Evolutionary conservation across 2,113 vertebrate genomes (phyloP).

Genomic region (Pseudorectes ferrugineus): DNA sequence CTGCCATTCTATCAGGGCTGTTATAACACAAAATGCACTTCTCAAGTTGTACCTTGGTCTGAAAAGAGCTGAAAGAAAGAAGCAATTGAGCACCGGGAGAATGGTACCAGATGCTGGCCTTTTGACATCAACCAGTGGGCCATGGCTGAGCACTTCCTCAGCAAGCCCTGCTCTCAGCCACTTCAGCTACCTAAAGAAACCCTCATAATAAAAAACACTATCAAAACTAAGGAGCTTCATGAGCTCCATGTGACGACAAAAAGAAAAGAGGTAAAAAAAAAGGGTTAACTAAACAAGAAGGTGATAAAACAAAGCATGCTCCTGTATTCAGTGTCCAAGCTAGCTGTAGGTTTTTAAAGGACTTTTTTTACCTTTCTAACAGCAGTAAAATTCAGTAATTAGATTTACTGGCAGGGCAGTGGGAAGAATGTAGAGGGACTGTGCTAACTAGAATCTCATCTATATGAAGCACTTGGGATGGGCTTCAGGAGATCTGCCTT

Average conservation of each 20-base stretch:
- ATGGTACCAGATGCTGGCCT: constrained; percentile 56
- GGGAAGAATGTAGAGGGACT: neutral
- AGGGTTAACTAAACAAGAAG: neutral
- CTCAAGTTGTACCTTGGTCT: constrained; percentile 15
- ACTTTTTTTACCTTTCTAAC: neutral
- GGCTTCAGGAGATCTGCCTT: neutral
- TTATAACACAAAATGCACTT: constrained; percentile 26
- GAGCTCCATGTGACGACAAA: neutral
- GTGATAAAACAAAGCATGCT: neutral
- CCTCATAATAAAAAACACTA: neutral
- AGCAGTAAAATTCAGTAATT: neutral
- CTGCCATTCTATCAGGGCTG: constrained; percentile 35
- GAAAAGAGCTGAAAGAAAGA: constrained; percentile 50
- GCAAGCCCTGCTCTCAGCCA: neutral
- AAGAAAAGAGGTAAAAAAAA: neutral
- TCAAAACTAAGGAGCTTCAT: neutral
- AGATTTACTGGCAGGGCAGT: neutral
- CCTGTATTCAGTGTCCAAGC: neutral
- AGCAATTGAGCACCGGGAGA: constrained; percentile 37
- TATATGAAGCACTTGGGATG: neutral
- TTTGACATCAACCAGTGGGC: constrained; percentile 52
- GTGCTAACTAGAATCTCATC: neutral
- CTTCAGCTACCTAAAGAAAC: neutral
- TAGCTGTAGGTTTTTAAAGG: neutral
- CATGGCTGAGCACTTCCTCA: constrained; percentile 41